Percentiles rank a stretch among this genome's conserved stretches.
These are phyloP conservation scores for Zapornia atra DNA, from an alignment of 2,113 vertebrate genomes.

Conservation along the genomic window DNA sequence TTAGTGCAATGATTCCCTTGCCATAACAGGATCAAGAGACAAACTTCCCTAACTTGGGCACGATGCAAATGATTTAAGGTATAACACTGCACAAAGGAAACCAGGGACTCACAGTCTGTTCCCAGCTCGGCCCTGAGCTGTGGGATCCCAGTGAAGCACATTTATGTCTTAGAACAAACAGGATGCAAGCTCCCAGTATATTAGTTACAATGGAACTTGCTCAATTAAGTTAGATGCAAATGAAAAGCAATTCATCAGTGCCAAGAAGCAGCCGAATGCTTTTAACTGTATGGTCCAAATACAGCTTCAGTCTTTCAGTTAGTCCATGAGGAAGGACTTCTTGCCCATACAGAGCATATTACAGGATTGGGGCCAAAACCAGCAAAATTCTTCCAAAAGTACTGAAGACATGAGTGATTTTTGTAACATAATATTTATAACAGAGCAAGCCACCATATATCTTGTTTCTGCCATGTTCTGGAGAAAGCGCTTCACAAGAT, in stretches of 20 bases:
- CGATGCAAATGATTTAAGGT: neutral
- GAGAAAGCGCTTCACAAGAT: neutral
- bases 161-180: neutral
- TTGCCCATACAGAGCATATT: conserved; percentile 30
- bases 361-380: conserved; percentile 50
- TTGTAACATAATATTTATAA: conserved; percentile 39
- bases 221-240: neutral
- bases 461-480: neutral
- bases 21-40: neutral
- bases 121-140: neutral
- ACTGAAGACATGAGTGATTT: conserved; percentile 36
- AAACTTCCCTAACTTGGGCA: neutral
- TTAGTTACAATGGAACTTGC: neutral
- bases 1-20: neutral
- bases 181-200: neutral
- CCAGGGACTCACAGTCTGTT: neutral
- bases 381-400: conserved; percentile 30
- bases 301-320: neutral
- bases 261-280: conserved; percentile 10
- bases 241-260: neutral
- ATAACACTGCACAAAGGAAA: neutral
- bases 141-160: neutral
- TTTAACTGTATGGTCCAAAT: neutral
- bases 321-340: neutral
- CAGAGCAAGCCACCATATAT: neutral